Conservation (phyloP, 1,140 invertebrate genomes). For the Amyelois transitella region DNA sequence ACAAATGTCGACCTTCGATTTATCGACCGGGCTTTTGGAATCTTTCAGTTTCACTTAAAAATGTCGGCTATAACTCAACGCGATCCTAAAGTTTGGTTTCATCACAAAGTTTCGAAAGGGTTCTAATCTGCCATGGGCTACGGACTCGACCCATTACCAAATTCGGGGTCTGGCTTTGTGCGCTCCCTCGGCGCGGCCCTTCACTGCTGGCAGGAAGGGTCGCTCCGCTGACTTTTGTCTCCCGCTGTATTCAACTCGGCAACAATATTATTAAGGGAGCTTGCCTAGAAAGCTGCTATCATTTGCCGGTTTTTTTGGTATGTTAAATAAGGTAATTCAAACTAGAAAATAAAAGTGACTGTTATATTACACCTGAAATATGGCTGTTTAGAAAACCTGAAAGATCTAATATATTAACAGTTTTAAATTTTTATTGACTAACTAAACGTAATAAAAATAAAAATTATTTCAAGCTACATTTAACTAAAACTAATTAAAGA, state of each 20-base stretch:
- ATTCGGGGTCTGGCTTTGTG: constrained; percentile 47
- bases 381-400: too few relatives aligned
- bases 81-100: constrained; percentile 16
- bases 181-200: constrained; percentile 38
- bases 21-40: constrained; percentile 12
- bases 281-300: not conserved
- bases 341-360: too few relatives aligned
- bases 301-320: not conserved
- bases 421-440: too few relatives aligned
- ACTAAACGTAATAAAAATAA: too few relatives aligned
- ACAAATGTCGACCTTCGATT: constrained; percentile 32
- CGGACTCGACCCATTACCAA: constrained; percentile 38
- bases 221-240: constrained; percentile 34
- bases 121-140: constrained; percentile 44
- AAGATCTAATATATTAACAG: too few relatives aligned
- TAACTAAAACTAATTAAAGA: not conserved
- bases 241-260: constrained; percentile 14
- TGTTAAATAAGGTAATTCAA: not conserved
- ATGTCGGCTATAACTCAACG: not conserved
- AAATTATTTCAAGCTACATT: too few relatives aligned
- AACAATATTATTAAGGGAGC: not conserved
- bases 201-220: constrained; percentile 30
- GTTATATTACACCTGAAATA: too few relatives aligned
- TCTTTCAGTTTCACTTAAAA: not conserved
- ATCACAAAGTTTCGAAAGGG: constrained; percentile 19